Percentiles rank a stretch among this genome's conserved stretches.
Conservation (phyloP, 2,797 vertebrate genomes). For the Micropoecilia bifurca region DNA sequence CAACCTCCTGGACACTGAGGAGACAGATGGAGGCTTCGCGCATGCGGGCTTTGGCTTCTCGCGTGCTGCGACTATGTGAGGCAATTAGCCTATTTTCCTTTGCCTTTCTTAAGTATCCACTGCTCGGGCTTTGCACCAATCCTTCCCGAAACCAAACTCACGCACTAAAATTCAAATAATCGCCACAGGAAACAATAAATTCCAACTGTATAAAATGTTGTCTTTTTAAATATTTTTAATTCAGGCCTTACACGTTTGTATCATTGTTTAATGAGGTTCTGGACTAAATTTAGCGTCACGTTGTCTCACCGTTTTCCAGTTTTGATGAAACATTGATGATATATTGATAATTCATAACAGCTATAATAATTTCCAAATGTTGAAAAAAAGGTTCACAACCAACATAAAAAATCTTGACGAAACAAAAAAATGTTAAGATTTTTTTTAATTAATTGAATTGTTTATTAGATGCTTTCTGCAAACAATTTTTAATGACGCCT, state of each 20-base stretch:
- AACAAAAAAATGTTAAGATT: not conserved
- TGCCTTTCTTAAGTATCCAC: not conserved
- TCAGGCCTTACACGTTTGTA: not conserved
- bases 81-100: not conserved
- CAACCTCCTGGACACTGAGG: slow-evolving; percentile 56
- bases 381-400: not conserved
- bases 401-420: not conserved
- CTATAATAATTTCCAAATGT: not conserved
- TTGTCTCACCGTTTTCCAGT: not conserved
- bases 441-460: not conserved
- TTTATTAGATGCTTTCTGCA: not conserved
- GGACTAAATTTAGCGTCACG: not conserved
- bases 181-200: not conserved
- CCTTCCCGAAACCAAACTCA: not conserved
- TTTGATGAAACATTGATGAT: not conserved
- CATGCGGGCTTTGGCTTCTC: slow-evolving; percentile 62
- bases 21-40: slow-evolving; percentile 58
- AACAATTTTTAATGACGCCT: not conserved
- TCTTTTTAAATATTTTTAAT: not conserved
- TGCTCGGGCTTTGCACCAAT: not conserved
- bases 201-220: not conserved
- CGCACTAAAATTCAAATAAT: not conserved
- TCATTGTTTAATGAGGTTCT: not conserved
- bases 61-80: not conserved
- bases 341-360: not conserved